Percentiles rank a stretch among this genome's conserved stretches.
Conservation (phyloP, 2,888 invertebrate genomes). For the Archips xylosteana region DNA sequence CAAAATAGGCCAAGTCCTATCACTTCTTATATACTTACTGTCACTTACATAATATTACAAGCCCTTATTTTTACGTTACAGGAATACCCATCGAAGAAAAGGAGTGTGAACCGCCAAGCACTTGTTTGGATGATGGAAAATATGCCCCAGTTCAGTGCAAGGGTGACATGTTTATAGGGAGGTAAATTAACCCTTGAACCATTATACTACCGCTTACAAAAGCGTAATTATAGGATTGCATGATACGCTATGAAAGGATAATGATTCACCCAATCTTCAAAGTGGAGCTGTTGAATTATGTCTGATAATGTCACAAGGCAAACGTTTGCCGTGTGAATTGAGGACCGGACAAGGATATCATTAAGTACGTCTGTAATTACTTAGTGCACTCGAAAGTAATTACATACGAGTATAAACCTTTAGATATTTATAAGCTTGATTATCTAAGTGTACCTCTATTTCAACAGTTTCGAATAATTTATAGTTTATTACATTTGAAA, state of each 20-base stretch:
- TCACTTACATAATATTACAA: neutral
- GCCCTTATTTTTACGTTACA: slow-evolving; percentile 13
- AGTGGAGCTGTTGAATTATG: slow-evolving; percentile 2
- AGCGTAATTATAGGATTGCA: slow-evolving; percentile 13
- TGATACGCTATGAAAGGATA: slow-evolving; percentile 17
- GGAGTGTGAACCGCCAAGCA: slow-evolving; percentile 61
- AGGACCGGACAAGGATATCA: neutral
- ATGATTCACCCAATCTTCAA: neutral
- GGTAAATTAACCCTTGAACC: slow-evolving; percentile 66
- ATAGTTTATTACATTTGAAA: too few species aligned
- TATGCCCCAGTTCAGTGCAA: slow-evolving; percentile 89
- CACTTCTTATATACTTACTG: too few species aligned
- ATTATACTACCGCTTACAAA: slow-evolving; percentile 30
- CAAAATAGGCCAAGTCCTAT: too few species aligned
- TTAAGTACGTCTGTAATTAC: slow-evolving; percentile 1
- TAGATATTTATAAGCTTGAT: too few species aligned
- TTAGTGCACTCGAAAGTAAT: neutral
- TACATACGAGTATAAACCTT: too few species aligned
- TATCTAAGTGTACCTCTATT: too few species aligned
- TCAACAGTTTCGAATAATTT: too few species aligned
- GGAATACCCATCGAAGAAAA: slow-evolving; percentile 40
- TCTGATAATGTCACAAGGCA: neutral
- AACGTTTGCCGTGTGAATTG: neutral
- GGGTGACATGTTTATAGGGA: slow-evolving; percentile 86
- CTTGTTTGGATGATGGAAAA: slow-evolving; percentile 85